A percentile compares a stretch with the other conserved stretches of the same genome.
phyloP scores from a whole-genome alignment of 2,797 vertebrate genomes.

The Premnoplex brunnescens region DNA sequence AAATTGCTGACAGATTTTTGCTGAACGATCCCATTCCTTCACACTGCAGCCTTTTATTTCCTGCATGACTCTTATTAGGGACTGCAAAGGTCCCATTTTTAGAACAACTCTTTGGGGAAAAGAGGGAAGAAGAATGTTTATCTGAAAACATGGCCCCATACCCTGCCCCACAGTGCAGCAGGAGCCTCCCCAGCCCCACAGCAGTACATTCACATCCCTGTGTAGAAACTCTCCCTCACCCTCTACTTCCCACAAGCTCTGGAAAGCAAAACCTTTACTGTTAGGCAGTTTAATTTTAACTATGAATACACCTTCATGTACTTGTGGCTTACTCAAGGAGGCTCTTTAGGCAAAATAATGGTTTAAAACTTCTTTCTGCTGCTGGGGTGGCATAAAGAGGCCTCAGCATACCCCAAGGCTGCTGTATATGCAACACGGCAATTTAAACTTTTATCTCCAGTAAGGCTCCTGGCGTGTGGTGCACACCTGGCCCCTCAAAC shows the following conservation, averaged over 20 bases:
- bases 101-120: background rate
- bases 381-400: background rate
- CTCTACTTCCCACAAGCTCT: background rate
- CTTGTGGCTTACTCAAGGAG: background rate
- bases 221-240: background rate
- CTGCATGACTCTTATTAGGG: background rate
- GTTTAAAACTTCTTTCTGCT: background rate
- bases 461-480: background rate
- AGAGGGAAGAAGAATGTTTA: background rate
- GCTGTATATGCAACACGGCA: background rate
- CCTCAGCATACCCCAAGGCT: background rate
- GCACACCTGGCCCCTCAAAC: slow-evolving; percentile 11
- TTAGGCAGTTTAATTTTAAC: background rate
- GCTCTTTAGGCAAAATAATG: background rate
- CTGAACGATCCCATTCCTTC: background rate
- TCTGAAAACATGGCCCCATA: background rate
- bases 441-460: background rate
- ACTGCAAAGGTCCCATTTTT: background rate
- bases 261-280: background rate
- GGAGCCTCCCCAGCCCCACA: background rate
- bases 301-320: background rate
- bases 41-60: background rate
- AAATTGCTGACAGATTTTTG: background rate
- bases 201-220: background rate
- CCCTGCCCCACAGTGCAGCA: background rate